Evolutionary conservation across 2,113 vertebrate species (phyloP).

Genomic region (Sinocyclocheilus grahami): DNA sequence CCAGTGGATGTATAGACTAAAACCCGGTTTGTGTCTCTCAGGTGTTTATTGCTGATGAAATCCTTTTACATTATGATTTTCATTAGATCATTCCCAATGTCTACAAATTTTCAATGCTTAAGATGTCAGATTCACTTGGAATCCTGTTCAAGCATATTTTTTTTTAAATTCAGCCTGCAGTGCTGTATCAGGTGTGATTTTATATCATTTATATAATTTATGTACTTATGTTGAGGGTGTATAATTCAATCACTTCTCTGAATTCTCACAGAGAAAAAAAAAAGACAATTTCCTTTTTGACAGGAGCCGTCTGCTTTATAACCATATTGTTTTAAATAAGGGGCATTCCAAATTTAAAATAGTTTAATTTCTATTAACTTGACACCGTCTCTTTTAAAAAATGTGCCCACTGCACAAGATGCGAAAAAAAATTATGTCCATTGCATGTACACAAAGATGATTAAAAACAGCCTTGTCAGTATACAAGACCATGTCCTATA

Average conservation of each 20-base stretch:
- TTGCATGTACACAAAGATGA: background rate
- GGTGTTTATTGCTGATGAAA: too few species aligned
- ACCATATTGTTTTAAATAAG: background rate
- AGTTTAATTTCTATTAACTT: background rate
- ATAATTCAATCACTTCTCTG: too few species aligned
- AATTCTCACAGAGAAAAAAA: too few species aligned
- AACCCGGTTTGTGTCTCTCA: background rate
- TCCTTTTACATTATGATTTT: background rate
- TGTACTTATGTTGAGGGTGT: too few species aligned
- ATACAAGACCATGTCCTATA: background rate
- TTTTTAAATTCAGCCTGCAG: background rate
- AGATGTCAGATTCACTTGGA: background rate
- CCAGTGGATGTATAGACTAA: background rate
- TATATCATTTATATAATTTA: too few species aligned
- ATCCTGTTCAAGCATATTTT: background rate
- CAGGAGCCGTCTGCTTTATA: too few species aligned
- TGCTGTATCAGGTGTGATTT: background rate
- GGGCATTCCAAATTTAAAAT: too few species aligned
- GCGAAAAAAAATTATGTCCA: too few species aligned
- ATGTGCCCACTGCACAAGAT: background rate
- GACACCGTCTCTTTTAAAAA: background rate
- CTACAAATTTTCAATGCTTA: background rate
- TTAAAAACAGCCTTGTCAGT: background rate
- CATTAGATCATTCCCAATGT: background rate
- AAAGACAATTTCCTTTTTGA: too few species aligned